Evolutionary conservation across 2,888 invertebrate genomes (phyloP).

Genomic region (Nysson spinosus): DNA sequence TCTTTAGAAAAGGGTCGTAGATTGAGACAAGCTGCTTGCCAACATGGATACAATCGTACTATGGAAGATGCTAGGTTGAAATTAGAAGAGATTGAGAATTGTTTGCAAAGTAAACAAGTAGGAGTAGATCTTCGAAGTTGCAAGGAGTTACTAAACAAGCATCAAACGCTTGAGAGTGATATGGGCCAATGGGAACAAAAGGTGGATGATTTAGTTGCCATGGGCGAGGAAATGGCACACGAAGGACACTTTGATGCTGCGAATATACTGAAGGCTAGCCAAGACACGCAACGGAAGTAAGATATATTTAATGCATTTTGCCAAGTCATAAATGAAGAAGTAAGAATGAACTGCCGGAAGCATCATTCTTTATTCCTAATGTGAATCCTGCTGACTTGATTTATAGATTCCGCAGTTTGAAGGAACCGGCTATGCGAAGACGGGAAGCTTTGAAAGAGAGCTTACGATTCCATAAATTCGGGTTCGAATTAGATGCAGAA

Average conservation of each 20-base stretch:
- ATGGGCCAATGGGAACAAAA: constrained; percentile 90
- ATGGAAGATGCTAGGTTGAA: constrained; percentile 94
- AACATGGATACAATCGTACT: constrained; percentile 87
- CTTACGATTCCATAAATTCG: constrained; percentile 92
- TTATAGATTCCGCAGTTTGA: constrained; percentile 82
- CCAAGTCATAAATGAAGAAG: background rate
- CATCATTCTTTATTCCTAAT: too few relatives aligned
- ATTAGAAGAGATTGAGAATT: constrained; percentile 89
- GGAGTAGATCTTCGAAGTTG: constrained; percentile 95
- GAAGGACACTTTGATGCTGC: constrained; percentile 97
- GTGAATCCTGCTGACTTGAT: background rate
- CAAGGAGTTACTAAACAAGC: constrained; percentile 92
- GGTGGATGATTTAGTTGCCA: constrained; percentile 86
- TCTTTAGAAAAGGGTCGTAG: constrained; percentile 85
- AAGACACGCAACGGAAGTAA: constrained; percentile 84
- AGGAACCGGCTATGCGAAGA: constrained; percentile 85
- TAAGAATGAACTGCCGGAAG: background rate
- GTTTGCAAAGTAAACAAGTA: constrained; percentile 88
- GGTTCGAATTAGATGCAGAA: constrained; percentile 94
- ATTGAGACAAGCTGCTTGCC: constrained; percentile 92
- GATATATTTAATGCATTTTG: constrained; percentile 24
- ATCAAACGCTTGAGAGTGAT: constrained; percentile 92
- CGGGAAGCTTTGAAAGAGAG: constrained; percentile 90
- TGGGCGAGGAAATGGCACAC: constrained; percentile 93
- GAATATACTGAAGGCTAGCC: constrained; percentile 88